Conservation (phyloP, 2,113 vertebrate species). For the Leptosomus discolor region DNA sequence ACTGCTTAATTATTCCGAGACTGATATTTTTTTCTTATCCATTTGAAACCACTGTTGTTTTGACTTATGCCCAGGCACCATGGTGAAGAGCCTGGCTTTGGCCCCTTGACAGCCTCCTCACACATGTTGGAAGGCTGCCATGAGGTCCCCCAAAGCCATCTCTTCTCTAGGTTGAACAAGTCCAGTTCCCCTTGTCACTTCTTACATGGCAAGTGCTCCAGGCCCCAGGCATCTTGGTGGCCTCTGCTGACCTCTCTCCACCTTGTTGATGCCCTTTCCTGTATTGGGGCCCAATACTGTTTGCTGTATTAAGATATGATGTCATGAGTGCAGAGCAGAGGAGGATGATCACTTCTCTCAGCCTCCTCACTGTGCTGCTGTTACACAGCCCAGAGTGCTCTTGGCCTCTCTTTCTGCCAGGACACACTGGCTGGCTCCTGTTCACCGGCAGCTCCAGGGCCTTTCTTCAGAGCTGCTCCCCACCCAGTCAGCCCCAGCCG, state of each 20-base stretch:
- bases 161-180: neutral
- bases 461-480: neutral
- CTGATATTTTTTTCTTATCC: neutral
- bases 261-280: neutral
- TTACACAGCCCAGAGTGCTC: neutral
- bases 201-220: neutral
- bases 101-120: neutral
- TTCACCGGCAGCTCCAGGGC: neutral
- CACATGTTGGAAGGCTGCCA: neutral
- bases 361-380: neutral
- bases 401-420: neutral
- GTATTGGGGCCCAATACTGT: neutral
- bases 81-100: neutral
- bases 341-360: neutral
- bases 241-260: neutral
- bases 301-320: neutral
- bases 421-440: neutral
- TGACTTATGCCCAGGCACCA: neutral
- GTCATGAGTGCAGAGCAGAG: neutral
- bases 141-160: neutral
- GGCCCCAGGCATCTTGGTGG: neutral
- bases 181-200: neutral
- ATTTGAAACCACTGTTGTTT: neutral
- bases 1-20: neutral
- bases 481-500: neutral